A percentile compares a stretch with the other conserved stretches of the same genome.
These are phyloP conservation scores for Cosmopolites sordidus DNA, from an alignment of 2,888 invertebrate species.

Conservation along the genomic window DNA sequence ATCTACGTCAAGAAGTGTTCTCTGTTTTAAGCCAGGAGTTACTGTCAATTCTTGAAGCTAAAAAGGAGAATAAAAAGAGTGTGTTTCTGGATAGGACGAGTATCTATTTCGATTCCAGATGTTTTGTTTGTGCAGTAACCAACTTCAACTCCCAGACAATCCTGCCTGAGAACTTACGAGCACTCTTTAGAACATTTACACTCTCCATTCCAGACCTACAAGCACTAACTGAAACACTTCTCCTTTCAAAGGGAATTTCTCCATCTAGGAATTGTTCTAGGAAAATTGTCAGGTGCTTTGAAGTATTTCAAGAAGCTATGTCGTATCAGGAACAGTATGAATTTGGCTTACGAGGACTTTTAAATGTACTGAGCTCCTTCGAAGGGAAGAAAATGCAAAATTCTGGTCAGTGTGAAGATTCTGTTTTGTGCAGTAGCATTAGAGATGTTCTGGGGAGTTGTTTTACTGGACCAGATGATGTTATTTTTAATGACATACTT, in stretches of 20 bases:
- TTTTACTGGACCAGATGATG: slow-evolving; percentile 64
- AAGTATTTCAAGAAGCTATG: slow-evolving; percentile 50
- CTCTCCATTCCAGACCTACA: slow-evolving; percentile 82
- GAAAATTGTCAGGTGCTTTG: slow-evolving; percentile 72
- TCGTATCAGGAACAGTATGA: slow-evolving; percentile 76
- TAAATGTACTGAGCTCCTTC: slow-evolving; percentile 74
- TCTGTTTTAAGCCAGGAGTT: slow-evolving; percentile 71
- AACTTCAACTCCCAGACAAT: slow-evolving; percentile 49
- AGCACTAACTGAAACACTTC: slow-evolving; percentile 73
- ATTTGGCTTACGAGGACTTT: slow-evolving; percentile 77
- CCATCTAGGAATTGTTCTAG: slow-evolving; percentile 66
- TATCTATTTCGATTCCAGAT: slow-evolving; percentile 62
- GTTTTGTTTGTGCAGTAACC: slow-evolving; percentile 71
- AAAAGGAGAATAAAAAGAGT: slow-evolving; percentile 55
- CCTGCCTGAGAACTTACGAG: slow-evolving; percentile 75
- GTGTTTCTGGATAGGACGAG: slow-evolving; percentile 70
- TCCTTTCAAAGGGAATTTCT: slow-evolving; percentile 72
- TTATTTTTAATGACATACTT: slow-evolving; percentile 75
- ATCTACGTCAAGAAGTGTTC: slow-evolving; percentile 73
- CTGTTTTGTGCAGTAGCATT: slow-evolving; percentile 68
- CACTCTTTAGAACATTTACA: slow-evolving; percentile 74
- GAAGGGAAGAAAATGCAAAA: slow-evolving; percentile 48
- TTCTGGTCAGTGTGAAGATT: slow-evolving; percentile 52
- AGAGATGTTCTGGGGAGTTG: slow-evolving; percentile 40
- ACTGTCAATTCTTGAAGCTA: slow-evolving; percentile 67